Conservation (phyloP, 2,113 vertebrate species). For the Stegastes partitus region DNA sequence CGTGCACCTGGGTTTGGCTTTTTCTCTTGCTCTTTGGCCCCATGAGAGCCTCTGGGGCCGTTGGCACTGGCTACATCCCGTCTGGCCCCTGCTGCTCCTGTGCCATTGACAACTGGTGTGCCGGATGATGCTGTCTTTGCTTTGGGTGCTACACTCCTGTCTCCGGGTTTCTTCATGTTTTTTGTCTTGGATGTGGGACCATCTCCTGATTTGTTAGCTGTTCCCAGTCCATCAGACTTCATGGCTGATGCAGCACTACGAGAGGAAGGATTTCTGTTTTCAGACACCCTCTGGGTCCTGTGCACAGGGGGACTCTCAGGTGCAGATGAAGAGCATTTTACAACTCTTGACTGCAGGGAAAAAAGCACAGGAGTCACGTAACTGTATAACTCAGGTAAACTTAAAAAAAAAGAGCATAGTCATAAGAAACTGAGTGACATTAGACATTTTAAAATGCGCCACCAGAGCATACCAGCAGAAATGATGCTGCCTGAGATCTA, state of each 20-base stretch:
- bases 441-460: background rate
- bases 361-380: slow-evolving; percentile 24
- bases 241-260: slow-evolving; percentile 86
- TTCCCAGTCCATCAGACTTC: slow-evolving; percentile 95
- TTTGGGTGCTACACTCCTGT: slow-evolving; percentile 84
- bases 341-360: slow-evolving; percentile 62
- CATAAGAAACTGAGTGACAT: slow-evolving; percentile 15
- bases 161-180: slow-evolving; percentile 86
- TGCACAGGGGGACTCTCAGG: slow-evolving; percentile 80
- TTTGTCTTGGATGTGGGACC: slow-evolving; percentile 87
- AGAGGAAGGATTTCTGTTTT: slow-evolving; percentile 68
- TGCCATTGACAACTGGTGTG: slow-evolving; percentile 86
- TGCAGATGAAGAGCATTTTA: slow-evolving; percentile 77
- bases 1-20: slow-evolving; percentile 87
- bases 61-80: slow-evolving; percentile 80
- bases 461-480: background rate
- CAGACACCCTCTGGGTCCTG: slow-evolving; percentile 74
- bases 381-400: slow-evolving; percentile 9
- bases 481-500: background rate
- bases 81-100: slow-evolving; percentile 76
- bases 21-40: slow-evolving; percentile 84
- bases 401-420: slow-evolving; percentile 15
- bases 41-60: slow-evolving; percentile 82
- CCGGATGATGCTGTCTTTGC: slow-evolving; percentile 85
- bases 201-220: slow-evolving; percentile 87